phyloP scores from a whole-genome alignment of 2,888 invertebrate genomes.

The Liodrosophila aerea region DNA sequence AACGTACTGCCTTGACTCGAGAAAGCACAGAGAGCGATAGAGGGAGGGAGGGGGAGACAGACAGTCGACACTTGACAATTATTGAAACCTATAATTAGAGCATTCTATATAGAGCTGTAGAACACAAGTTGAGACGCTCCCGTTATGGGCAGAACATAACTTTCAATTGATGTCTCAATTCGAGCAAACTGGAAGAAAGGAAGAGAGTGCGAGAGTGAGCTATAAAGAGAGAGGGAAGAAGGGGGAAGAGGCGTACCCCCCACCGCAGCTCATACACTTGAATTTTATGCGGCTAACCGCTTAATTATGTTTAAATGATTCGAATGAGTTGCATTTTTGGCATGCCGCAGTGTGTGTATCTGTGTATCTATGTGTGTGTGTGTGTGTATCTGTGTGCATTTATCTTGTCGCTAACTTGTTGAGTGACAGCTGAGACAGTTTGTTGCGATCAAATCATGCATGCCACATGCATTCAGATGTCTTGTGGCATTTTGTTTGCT shows the following conservation, averaged over 20 bases:
- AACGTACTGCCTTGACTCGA: constrained; percentile 47
- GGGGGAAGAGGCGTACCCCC: neutral
- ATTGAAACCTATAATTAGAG: constrained; percentile 69
- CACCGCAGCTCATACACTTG: neutral
- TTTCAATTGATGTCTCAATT: constrained; percentile 74
- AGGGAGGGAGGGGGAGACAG: constrained; percentile 3
- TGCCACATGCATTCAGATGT: constrained; percentile 51
- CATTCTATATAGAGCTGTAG: constrained; percentile 36
- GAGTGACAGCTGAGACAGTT: constrained; percentile 54
- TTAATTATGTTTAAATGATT: constrained; percentile 69
- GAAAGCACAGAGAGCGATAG: constrained; percentile 42
- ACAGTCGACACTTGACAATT: constrained; percentile 53
- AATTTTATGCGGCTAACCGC: constrained; percentile 39
- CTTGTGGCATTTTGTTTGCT: constrained; percentile 54
- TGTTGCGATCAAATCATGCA: constrained; percentile 55
- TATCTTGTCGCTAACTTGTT: constrained; percentile 58
- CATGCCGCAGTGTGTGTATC: constrained; percentile 38
- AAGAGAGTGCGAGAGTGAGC: constrained; percentile 9
- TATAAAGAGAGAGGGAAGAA: neutral
- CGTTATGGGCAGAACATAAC: constrained; percentile 57
- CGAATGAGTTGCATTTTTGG: constrained; percentile 69
- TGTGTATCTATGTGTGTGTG: neutral
- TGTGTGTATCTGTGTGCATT: constrained; percentile 33
- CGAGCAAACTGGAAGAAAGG: constrained; percentile 17
- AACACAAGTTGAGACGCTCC: constrained; percentile 27